Evolutionary conservation across 1,140 invertebrate genomes (phyloP).

Genomic region (Acromyrmex heyeri): DNA sequence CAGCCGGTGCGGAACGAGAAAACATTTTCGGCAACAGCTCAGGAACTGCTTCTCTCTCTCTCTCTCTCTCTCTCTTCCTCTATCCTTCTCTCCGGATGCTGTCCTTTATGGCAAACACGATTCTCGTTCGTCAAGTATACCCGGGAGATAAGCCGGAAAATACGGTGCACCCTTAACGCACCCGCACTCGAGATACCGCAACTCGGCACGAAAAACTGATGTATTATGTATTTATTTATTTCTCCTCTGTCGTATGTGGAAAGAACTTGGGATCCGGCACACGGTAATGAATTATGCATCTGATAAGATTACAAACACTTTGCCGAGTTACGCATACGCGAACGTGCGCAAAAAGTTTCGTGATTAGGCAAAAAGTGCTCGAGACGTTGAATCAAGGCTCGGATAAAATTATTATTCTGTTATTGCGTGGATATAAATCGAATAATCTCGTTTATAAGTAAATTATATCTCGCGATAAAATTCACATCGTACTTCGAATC

Average conservation of each 20-base stretch:
- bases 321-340: not conserved
- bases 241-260: constrained; percentile 5
- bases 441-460: constrained; percentile 20
- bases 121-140: constrained; percentile 48
- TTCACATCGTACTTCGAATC: constrained; percentile 14
- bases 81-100: not conserved
- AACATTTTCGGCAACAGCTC: constrained; percentile 52
- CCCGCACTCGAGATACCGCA: constrained; percentile 39
- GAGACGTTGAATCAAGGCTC: not conserved
- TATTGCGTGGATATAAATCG: constrained; percentile 1
- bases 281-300: constrained; percentile 56
- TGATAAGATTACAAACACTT: constrained; percentile 34
- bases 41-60: not conserved
- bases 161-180: constrained; percentile 45
- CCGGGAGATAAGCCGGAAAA: constrained; percentile 52
- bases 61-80: not conserved
- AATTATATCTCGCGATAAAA: constrained; percentile 17
- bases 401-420: constrained; percentile 7
- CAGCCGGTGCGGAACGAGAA: constrained; percentile 34
- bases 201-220: constrained; percentile 50
- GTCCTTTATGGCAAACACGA: constrained; percentile 54
- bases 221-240: constrained; percentile 63
- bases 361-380: constrained; percentile 11
- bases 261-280: not conserved
- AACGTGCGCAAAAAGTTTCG: constrained; percentile 2